Evolutionary conservation across 1,140 invertebrate genomes (phyloP), one percentile per base, ranked within the genome.

Genomic region (Hyles euphorbiae): DNA sequence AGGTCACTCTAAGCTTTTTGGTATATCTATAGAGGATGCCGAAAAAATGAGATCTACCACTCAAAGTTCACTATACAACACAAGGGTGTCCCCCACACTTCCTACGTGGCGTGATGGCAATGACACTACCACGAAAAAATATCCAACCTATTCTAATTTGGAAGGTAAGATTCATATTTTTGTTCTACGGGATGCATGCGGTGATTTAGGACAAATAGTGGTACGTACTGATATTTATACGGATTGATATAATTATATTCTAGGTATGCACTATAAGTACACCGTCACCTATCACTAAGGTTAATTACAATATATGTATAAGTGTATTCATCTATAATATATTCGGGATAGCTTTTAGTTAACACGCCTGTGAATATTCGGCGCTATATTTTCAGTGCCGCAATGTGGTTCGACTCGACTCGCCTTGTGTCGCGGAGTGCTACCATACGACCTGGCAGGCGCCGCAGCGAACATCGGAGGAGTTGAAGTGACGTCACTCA

Each of bases 401-500:
- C 87, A 88, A 56, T 90, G 89, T 66, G 82, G 78, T 33, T 89
- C 89, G 1, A 88, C 89, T 5, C 75, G 81, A 1, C 65, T 87
- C 12, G 68, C 74, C 34, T 65, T 90, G 72, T 93, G 93, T 65
- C 89, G 90, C 10, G 92, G 92, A 3, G 87, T 93, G 3, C 70
- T 93, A 32, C 92, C 92, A 2, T 94, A 93, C 65, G 92, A 93
- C 76, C 70, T 93, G 65, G 92, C 92, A 7, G 88, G 87, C 3
- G 56, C 59, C 48, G 82, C 71, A 62, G 89, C 61, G 52, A 85
- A 55, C 40, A 58, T 73, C 57, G 70, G 70, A 5, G 78, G 76
- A 32, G 65, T 72, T 3, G 83, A 90, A 22, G 74, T 91, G 3
- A 82, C 85, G 9, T 68, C 80, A 2, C 81, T 90, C 9, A 63